Evolutionary conservation across 2,113 vertebrate species (phyloP).

Genomic region (Phrynosoma blainvillii): DNA sequence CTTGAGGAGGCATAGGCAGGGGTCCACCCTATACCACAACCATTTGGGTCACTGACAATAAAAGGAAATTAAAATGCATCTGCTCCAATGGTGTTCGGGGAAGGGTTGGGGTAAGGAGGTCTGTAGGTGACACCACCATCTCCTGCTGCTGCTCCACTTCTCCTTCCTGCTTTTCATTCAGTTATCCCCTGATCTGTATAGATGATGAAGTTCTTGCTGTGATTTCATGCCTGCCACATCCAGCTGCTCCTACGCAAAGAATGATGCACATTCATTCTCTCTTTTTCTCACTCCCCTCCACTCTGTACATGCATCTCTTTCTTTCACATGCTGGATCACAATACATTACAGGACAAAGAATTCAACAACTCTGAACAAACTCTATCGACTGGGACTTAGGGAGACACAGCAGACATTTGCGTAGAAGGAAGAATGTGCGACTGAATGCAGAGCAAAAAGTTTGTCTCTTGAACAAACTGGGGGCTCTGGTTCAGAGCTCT

Average conservation of each 20-base stretch:
- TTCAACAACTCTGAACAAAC: background rate
- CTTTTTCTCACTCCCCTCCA: background rate
- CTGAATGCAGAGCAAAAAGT: background rate
- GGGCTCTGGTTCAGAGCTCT: background rate
- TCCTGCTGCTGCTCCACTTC: background rate
- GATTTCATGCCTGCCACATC: slow-evolving; percentile 53
- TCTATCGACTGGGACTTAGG: background rate
- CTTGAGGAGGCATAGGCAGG: fast-evolving
- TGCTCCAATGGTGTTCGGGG: slow-evolving; percentile 14
- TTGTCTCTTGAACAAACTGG: background rate
- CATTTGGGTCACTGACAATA: slow-evolving; percentile 39
- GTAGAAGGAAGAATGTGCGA: background rate
- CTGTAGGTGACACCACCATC: background rate
- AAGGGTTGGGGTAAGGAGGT: slow-evolving; percentile 3
- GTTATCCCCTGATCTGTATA: slow-evolving; percentile 11
- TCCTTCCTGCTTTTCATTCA: background rate
- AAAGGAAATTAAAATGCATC: slow-evolving; percentile 45
- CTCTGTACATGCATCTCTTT: background rate
- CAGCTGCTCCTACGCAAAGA: slow-evolving; percentile 37
- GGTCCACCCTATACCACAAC: fast-evolving
- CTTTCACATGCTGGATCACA: slow-evolving; percentile 8
- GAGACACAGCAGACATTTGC: background rate
- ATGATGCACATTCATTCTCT: background rate
- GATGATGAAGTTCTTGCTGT: slow-evolving; percentile 45
- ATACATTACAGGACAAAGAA: background rate